phyloP scores from a whole-genome alignment of 2,113 vertebrate genomes.

The Macquaria ambigua region DNA sequence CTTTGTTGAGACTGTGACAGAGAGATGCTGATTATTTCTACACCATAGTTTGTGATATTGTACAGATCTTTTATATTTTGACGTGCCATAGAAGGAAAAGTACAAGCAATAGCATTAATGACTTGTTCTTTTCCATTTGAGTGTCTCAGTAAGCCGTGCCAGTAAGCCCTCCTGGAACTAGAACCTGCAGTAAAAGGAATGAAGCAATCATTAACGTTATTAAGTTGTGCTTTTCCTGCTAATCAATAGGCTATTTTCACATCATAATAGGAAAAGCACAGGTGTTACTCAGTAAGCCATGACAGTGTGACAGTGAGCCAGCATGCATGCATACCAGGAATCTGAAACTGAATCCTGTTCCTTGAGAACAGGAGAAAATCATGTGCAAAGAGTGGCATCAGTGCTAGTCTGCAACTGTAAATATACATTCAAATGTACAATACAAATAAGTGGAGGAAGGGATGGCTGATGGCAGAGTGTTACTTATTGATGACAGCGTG shows the following conservation, averaged over 20 bases:
- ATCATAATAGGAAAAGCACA: not conserved
- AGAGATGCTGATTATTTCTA: not conserved
- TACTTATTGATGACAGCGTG: not conserved
- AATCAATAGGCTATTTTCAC: not conserved
- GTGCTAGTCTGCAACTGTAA: not conserved
- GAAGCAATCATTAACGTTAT: not conserved
- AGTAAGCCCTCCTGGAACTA: not conserved
- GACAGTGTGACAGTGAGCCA: not conserved
- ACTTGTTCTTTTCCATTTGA: not conserved
- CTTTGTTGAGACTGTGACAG: not conserved
- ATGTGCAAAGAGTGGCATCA: not conserved
- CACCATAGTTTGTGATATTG: not conserved
- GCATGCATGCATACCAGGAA: not conserved
- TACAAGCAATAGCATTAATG: not conserved
- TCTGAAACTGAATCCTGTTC: conserved; percentile 1
- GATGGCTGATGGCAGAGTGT: not conserved
- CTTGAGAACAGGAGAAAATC: not conserved
- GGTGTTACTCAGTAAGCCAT: not conserved
- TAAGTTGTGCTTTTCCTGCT: not conserved
- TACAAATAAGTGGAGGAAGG: not conserved
- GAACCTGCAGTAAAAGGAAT: not conserved
- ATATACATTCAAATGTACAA: not conserved
- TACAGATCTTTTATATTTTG: not conserved
- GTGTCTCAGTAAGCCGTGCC: not conserved
- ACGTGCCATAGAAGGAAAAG: not conserved